Evolutionary conservation across 2,797 vertebrate genomes (phyloP).

Genomic region (Tarsius wallacei): DNA sequence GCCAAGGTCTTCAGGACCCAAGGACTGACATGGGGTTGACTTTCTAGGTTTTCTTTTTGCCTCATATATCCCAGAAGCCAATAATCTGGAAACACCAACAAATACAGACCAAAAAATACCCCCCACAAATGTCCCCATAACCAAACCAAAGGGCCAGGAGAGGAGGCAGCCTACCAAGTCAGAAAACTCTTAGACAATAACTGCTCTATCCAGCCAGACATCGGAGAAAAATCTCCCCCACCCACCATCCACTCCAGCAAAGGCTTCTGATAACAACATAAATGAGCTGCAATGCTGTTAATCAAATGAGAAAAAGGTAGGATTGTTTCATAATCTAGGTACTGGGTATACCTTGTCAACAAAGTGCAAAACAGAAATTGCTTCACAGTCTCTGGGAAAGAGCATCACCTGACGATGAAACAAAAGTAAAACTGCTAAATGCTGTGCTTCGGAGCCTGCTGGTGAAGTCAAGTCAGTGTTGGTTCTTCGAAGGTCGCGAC

Average conservation of each 20-base stretch:
- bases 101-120: not conserved
- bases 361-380: not conserved
- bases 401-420: constrained; percentile 33
- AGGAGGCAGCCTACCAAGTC: not conserved
- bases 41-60: not conserved
- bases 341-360: not conserved
- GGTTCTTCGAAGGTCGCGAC: not conserved
- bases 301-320: too few species aligned
- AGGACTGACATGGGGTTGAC: not conserved
- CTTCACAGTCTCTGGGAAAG: not conserved
- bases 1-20: not conserved
- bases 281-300: not conserved
- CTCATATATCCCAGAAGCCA: not conserved
- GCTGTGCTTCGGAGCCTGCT: not conserved
- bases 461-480: not conserved
- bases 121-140: not conserved
- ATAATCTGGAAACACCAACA: not conserved
- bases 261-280: not conserved
- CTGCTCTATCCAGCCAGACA: not conserved
- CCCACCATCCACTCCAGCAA: too few species aligned
- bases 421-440: not conserved
- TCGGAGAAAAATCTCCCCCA: not conserved
- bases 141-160: not conserved
- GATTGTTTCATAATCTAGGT: not conserved
- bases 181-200: not conserved